A percentile compares a stretch with the other conserved stretches of the same genome.
phyloP scores from a whole-genome alignment of 2,888 invertebrate species.

The Megaustenia siamemsis region DNA sequence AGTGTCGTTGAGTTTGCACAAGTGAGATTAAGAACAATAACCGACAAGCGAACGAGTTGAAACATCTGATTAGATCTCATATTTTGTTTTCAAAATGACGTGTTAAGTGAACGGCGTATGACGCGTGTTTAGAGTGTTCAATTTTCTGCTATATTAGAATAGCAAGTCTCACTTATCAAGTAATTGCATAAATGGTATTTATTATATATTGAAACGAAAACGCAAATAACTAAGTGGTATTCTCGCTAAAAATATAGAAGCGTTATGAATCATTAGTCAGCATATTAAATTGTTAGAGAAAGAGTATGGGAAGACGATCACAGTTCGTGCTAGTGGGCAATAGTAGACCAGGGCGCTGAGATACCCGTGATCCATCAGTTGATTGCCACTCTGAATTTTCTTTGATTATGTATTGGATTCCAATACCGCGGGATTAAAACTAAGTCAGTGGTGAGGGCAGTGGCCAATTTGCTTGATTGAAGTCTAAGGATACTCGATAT shows the following conservation, averaged over 20 bases:
- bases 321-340: slow-evolving; percentile 31
- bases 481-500: slow-evolving; percentile 28
- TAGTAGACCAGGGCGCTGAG: slow-evolving; percentile 36
- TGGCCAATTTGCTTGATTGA: slow-evolving; percentile 50
- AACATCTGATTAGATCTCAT: too few relatives aligned
- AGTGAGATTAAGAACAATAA: too few relatives aligned
- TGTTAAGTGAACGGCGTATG: too few relatives aligned
- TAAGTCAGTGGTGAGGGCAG: slow-evolving; percentile 38
- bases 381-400: slow-evolving; percentile 40
- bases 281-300: not conserved
- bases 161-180: too few relatives aligned
- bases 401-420: slow-evolving; percentile 47
- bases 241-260: not conserved
- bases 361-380: slow-evolving; percentile 43
- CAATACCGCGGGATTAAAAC: slow-evolving; percentile 36
- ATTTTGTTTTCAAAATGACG: too few relatives aligned
- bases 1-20: too few relatives aligned
- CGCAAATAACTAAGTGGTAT: too few relatives aligned
- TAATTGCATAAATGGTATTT: too few relatives aligned
- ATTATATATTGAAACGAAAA: too few relatives aligned
- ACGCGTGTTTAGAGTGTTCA: too few relatives aligned
- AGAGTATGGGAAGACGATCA: not conserved
- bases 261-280: not conserved
- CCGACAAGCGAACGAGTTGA: too few relatives aligned
- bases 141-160: too few relatives aligned